Evolutionary conservation across 2,888 invertebrate species (phyloP).

Genomic region (Acanthosepion pharaonis): DNA sequence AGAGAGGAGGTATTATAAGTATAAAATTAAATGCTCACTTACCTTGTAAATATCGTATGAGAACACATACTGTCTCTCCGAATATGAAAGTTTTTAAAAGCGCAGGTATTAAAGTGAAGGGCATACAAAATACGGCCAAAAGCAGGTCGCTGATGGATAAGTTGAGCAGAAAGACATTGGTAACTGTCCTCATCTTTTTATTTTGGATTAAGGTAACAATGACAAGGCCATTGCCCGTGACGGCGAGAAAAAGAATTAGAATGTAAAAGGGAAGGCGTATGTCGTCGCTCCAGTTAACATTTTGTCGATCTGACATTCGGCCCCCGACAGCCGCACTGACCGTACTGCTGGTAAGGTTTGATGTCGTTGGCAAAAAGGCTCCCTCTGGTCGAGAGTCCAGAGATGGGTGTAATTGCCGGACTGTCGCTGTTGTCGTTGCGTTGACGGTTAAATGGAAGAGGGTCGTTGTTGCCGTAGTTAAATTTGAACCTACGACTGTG

Average conservation of each 20-base stretch:
- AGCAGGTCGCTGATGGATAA: constrained; percentile 83
- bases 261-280: constrained; percentile 81
- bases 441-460: neutral
- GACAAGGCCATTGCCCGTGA: constrained; percentile 86
- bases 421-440: neutral
- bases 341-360: neutral
- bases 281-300: constrained; percentile 24
- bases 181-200: constrained; percentile 77
- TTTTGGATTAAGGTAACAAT: constrained; percentile 79
- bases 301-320: neutral
- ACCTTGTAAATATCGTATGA: constrained; percentile 85
- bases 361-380: neutral
- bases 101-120: constrained; percentile 82
- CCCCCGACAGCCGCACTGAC: neutral
- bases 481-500: neutral
- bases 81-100: constrained; percentile 83
- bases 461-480: neutral
- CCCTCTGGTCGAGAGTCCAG: neutral
- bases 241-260: constrained; percentile 84
- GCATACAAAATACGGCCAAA: constrained; percentile 87
- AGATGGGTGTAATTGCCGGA: neutral
- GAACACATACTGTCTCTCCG: constrained; percentile 82
- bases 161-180: constrained; percentile 77
- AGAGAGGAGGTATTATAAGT: no score
- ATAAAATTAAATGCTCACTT: constrained; percentile 66